phyloP scores from a whole-genome alignment of 2,888 invertebrate species.

The Leistus spinibarbis region DNA sequence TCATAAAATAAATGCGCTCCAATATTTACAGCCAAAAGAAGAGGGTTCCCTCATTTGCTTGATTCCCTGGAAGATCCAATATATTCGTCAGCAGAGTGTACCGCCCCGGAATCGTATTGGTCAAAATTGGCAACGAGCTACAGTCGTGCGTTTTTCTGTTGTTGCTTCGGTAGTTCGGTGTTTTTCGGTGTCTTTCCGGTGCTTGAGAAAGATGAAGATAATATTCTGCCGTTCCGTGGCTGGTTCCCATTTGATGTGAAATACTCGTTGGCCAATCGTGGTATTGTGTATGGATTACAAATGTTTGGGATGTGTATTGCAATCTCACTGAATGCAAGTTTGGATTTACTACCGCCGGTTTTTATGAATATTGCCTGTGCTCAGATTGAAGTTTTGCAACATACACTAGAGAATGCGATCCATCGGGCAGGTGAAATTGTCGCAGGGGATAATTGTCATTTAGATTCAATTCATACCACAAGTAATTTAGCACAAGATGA shows the following conservation, averaged over 20 bases:
- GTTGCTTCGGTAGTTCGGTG: no score
- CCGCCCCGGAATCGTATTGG: no score
- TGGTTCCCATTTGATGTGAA: not conserved
- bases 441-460: not conserved
- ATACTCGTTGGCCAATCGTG: not conserved
- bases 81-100: slow-evolving; percentile 35
- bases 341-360: not conserved
- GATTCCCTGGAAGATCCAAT: slow-evolving; percentile 31
- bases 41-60: slow-evolving; percentile 39
- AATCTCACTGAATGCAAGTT: not conserved
- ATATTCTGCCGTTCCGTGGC: not conserved
- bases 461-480: not conserved
- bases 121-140: no score
- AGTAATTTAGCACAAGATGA: not conserved
- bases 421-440: not conserved
- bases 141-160: no score
- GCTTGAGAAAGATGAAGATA: not conserved
- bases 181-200: not conserved
- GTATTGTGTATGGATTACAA: not conserved
- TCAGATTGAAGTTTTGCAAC: not conserved
- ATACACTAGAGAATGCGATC: not conserved
- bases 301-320: not conserved
- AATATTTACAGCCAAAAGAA: slow-evolving; percentile 40
- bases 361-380: not conserved
- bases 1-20: no score